Conservation (phyloP, 2,113 vertebrate genomes). For the Edolisoma coerulescens region DNA sequence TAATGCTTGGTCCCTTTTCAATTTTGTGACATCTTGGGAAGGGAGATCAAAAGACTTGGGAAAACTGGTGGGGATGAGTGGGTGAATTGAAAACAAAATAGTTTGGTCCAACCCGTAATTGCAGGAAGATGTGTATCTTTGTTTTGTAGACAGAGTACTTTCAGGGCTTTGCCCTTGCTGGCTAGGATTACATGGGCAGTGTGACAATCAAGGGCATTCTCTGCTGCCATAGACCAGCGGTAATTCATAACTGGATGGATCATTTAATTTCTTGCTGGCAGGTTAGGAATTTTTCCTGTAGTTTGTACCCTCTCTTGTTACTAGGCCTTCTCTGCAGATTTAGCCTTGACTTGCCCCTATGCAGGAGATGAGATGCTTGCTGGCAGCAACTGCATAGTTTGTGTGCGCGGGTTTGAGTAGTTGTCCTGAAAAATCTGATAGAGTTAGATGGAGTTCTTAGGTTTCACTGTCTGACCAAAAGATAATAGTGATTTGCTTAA, state of each 20-base stretch:
- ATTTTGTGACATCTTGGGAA: neutral
- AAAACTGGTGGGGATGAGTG: neutral
- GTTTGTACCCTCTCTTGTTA: neutral
- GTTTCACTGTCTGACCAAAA: neutral
- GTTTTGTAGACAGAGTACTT: neutral
- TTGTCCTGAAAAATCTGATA: neutral
- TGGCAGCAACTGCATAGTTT: neutral
- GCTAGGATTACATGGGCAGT: neutral
- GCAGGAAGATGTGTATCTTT: neutral
- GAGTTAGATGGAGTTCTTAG: neutral
- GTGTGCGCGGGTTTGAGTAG: neutral
- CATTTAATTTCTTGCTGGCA: neutral
- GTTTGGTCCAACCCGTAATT: neutral
- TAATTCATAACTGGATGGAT: neutral
- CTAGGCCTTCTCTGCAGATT: neutral
- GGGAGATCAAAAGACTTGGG: neutral
- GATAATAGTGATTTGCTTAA: neutral
- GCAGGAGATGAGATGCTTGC: neutral
- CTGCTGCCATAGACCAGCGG: neutral
- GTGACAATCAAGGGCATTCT: neutral
- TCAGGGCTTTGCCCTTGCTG: neutral
- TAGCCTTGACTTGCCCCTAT: neutral
- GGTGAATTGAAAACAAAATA: neutral
- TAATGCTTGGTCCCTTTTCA: neutral
- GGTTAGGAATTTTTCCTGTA: neutral